Percentiles rank a stretch among this genome's conserved stretches.
Conservation (phyloP, 2,113 vertebrate species). For the Lophochroa leadbeateri region DNA sequence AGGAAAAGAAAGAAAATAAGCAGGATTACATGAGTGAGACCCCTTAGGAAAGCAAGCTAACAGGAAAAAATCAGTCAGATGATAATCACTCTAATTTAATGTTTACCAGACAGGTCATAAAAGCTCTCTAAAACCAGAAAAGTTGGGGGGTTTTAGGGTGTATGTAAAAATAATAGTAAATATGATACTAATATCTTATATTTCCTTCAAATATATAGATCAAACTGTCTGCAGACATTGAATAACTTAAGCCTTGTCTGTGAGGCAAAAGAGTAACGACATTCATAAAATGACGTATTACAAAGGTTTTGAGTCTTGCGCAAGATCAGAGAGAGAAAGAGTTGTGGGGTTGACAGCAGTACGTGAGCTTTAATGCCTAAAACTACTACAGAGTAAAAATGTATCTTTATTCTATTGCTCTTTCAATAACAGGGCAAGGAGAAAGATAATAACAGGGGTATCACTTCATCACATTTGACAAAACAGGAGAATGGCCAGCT, state of each 20-base stretch:
- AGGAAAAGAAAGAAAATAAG: neutral
- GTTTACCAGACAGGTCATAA: neutral
- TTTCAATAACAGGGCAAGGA: neutral
- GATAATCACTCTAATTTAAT: neutral
- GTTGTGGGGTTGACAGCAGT: neutral
- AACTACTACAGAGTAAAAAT: neutral
- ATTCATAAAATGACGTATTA: neutral
- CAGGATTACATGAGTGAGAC: neutral
- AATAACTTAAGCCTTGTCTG: neutral
- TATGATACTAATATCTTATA: neutral
- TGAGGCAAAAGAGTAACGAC: neutral
- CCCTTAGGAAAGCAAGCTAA: neutral
- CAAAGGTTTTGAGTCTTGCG: neutral
- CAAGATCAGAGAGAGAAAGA: neutral
- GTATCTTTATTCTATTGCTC: neutral
- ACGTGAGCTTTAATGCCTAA: neutral
- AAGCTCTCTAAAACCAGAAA: neutral
- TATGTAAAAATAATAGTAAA: neutral
- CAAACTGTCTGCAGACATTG: neutral
- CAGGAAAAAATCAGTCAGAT: neutral
- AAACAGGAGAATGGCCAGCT: neutral
- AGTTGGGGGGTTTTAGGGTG: accelerated
- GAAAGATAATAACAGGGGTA: neutral
- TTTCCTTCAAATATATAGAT: neutral
- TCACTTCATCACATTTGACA: neutral